A percentile compares a stretch with the other conserved stretches of the same genome.
phyloP scores from a whole-genome alignment of 2,113 vertebrate species.

The Desmodus rotundus region DNA sequence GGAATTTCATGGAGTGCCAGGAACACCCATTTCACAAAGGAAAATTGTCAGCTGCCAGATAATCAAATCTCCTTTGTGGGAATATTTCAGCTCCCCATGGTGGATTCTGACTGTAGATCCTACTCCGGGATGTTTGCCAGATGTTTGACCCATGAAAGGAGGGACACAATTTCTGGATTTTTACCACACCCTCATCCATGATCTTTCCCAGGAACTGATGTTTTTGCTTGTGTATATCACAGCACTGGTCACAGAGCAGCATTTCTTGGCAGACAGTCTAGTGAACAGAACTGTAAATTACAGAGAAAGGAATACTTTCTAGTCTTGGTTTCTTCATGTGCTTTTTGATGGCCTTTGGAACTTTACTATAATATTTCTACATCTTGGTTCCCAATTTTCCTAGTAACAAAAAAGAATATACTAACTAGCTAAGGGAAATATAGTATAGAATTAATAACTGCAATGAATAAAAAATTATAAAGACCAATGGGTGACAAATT shows the following conservation, averaged over 20 bases:
- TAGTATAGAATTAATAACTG: neutral
- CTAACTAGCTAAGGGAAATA: neutral
- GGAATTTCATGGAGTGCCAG: slow-evolving; percentile 48
- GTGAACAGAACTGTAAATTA: neutral
- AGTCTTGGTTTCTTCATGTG: neutral
- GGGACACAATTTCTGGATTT: slow-evolving; percentile 38
- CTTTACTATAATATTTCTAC: neutral
- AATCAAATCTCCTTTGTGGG: slow-evolving; percentile 47
- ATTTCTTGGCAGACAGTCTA: neutral
- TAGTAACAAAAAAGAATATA: neutral
- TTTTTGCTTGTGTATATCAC: neutral
- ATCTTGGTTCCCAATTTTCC: neutral
- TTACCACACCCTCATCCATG: slow-evolving; percentile 60
- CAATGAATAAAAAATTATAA: neutral
- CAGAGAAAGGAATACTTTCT: neutral
- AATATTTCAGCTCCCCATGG: neutral
- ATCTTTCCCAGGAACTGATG: slow-evolving; percentile 58
- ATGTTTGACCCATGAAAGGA: slow-evolving; percentile 61
- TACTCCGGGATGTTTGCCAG: slow-evolving; percentile 43
- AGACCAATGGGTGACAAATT: neutral
- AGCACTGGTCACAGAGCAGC: slow-evolving; percentile 11
- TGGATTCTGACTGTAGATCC: slow-evolving; percentile 28
- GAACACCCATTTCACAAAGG: slow-evolving; percentile 61
- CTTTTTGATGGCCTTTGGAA: neutral
- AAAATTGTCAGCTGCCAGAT: slow-evolving; percentile 54